Base-by-base conservation (phyloP, 2,797 vertebrate genomes). In the Megaceryle alcyon region DNA sequence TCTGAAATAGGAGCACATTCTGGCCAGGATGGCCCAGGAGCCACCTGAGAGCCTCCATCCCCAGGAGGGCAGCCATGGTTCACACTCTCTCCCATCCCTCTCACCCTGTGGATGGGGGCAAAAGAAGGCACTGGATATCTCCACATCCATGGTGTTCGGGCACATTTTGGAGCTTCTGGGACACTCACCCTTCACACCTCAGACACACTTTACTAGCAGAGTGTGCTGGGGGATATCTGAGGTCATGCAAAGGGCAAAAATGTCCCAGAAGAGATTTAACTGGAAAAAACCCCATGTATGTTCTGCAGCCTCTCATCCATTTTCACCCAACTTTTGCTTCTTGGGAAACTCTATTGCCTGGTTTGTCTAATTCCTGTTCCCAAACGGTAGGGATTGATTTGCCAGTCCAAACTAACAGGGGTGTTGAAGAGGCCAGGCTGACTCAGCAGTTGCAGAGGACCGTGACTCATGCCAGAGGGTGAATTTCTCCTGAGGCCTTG, bases 1-100 rank as follows among this genome's bases (percentile, higher is more conserved):
- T 29, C 26, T 1, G 0, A 48, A 59, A 51, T 78, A 5, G 2
- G 4, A 75, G 29, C 39, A 43, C 0, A 0, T 3, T 91, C 28
- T 48, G 43, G 48, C n/a, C 26, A 25, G 35, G 48, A 4, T 19
- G n/a, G 59, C 20, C n/a, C 11, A 1, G 33, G 54, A 66, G 14
- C 18, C 35, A 4, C 4, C 78, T 18, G 11, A 64, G 33, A 28
- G 6, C 10, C 31, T 46, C 25, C 19, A 5, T 29, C n/a, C 33
- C 15, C 0, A 41, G 33, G 19, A 8, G 17, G 7, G n/a, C 46
- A 70, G 51, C 10, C 14, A 7, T 3, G 49, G 26, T 51, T 28
- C 8, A 2, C 26, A 15, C 9, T 17, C 49, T 51, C 15, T 51
- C 49, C 23, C 59, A 41, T 25, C 23, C 68, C 41, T 70, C 22